phyloP scores from a whole-genome alignment of 2,113 vertebrate genomes.

The Neodon shergylaensis region DNA sequence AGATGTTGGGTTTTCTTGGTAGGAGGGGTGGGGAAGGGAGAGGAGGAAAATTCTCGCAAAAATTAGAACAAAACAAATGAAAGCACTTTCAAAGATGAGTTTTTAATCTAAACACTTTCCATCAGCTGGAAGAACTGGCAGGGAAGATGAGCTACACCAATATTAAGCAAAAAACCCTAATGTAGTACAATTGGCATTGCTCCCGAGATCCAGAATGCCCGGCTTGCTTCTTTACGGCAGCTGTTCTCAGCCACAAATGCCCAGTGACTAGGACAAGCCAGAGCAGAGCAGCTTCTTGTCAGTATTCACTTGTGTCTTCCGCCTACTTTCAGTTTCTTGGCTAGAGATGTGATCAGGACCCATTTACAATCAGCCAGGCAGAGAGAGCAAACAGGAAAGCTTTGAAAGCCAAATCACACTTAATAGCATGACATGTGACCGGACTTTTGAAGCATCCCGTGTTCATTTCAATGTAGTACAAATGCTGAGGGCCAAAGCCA shows the following conservation, averaged over 20 bases:
- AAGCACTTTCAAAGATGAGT: not conserved
- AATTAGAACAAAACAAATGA: not conserved
- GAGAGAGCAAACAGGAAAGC: not conserved
- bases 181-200: not conserved
- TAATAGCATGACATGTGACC: not conserved
- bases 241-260: not conserved
- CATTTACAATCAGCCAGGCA: slow-evolving; percentile 35
- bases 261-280: not conserved
- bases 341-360: not conserved
- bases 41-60: not conserved
- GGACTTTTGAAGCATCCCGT: not conserved
- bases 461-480: not conserved
- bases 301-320: not conserved
- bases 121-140: not conserved
- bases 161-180: slow-evolving; percentile 26
- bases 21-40: not conserved
- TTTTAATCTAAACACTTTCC: not conserved
- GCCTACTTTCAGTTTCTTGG: not conserved
- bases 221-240: slow-evolving; percentile 15
- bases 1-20: not conserved
- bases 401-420: not conserved
- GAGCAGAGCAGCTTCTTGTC: slow-evolving; percentile 37
- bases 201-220: not conserved
- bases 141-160: not conserved
- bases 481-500: slow-evolving; percentile 11